phyloP scores from a whole-genome alignment of 2,888 invertebrate species.

The Hedychridium roseum region DNA sequence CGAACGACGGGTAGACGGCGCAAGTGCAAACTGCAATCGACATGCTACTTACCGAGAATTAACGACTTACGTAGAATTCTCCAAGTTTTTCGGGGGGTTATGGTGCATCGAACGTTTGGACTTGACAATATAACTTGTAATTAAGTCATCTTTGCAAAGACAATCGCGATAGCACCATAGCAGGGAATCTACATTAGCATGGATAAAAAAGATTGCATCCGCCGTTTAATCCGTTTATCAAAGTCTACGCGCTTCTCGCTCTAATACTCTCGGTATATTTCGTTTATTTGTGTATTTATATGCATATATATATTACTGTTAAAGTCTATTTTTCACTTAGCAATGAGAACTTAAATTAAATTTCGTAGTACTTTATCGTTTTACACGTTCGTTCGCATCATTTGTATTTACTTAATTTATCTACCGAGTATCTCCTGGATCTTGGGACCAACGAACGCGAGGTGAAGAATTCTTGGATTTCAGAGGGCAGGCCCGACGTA shows the following conservation, averaged over 20 bases:
- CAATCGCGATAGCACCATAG: too few species aligned
- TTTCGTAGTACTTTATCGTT: slow-evolving; percentile 43
- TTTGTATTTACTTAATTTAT: slow-evolving; percentile 34
- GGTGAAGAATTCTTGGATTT: slow-evolving; percentile 23
- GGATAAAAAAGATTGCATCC: slow-evolving; percentile 33
- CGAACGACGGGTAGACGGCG: too few species aligned
- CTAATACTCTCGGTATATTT: slow-evolving; percentile 48
- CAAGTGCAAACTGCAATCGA: too few species aligned
- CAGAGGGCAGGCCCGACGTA: slow-evolving; percentile 26
- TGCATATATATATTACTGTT: slow-evolving; percentile 41
- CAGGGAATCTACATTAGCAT: too few species aligned
- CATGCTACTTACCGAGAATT: too few species aligned
- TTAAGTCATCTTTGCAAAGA: too few species aligned
- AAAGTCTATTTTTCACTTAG: slow-evolving; percentile 42
- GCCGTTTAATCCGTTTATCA: slow-evolving; percentile 20
- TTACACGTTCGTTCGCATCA: slow-evolving; percentile 33
- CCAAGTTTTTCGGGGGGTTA: too few species aligned
- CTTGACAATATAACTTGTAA: too few species aligned
- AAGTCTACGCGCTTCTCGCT: slow-evolving; percentile 31
- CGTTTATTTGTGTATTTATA: slow-evolving; percentile 49
- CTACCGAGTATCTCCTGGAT: slow-evolving; percentile 36
- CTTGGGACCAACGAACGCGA: slow-evolving; percentile 38
- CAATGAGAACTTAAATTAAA: slow-evolving; percentile 46
- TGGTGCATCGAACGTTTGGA: too few species aligned
- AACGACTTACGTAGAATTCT: too few species aligned